Evolutionary conservation across 2,797 vertebrate species (phyloP).

Genomic region (Squalus acanthias): DNA sequence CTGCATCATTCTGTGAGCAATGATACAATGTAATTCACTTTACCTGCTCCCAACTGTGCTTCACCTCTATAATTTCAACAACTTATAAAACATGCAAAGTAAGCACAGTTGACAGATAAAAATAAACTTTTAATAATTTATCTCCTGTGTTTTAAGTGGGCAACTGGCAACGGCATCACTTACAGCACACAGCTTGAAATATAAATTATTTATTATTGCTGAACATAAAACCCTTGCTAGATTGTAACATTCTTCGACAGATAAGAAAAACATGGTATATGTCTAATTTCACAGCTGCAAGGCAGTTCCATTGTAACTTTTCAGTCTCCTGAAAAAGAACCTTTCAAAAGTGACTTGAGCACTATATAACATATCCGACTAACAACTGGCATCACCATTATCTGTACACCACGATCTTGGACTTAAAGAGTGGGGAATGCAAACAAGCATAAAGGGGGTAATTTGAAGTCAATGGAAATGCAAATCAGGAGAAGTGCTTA

Average conservation of each 20-base stretch:
- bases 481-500: background rate
- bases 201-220: conserved; percentile 18
- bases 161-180: background rate
- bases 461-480: background rate
- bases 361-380: too few relatives aligned
- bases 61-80: background rate
- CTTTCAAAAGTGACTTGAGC: background rate
- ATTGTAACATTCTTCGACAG: background rate
- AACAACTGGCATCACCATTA: background rate
- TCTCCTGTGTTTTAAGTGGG: background rate
- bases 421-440: background rate
- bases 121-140: background rate
- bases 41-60: background rate
- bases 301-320: background rate
- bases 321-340: too few relatives aligned
- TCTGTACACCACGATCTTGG: background rate
- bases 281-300: background rate
- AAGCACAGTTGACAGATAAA: background rate
- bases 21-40: background rate
- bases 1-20: background rate
- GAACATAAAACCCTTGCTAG: background rate
- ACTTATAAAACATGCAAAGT: background rate
- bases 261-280: background rate
- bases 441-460: background rate
- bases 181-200: background rate